Evolutionary conservation across 2,113 vertebrate genomes (phyloP).

Genomic region (Cyphomyrus plagiostoma): DNA sequence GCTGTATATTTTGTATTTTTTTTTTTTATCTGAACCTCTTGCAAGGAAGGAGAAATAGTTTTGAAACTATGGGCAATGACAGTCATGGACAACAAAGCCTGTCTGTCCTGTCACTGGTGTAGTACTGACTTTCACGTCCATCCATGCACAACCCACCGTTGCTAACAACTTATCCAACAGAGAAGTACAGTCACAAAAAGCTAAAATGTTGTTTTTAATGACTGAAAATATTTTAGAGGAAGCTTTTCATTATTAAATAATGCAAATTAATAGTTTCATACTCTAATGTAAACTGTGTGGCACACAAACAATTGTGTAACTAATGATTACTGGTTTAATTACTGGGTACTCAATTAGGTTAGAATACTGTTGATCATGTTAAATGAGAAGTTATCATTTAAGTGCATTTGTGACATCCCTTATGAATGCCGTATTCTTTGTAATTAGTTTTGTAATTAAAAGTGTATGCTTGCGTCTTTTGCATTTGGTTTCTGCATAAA

Average conservation of each 20-base stretch:
- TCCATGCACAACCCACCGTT: not conserved
- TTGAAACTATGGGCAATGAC: not conserved
- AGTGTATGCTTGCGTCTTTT: not conserved
- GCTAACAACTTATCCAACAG: not conserved
- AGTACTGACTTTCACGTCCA: not conserved
- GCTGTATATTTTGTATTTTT: not conserved
- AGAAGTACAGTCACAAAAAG: not conserved
- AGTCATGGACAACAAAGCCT: not conserved
- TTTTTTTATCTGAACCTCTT: not conserved
- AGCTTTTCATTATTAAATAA: not conserved
- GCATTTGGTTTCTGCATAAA: not conserved
- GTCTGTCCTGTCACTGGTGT: not conserved
- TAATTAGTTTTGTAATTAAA: not conserved
- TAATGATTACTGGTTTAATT: not conserved
- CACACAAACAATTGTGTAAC: not conserved
- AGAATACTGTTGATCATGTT: not conserved
- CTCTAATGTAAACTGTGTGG: not conserved
- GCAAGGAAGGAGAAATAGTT: not conserved
- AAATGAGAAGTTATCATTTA: not conserved
- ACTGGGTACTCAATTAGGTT: not conserved
- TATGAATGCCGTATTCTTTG: not conserved
- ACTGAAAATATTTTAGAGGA: not conserved
- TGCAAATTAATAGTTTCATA: not conserved
- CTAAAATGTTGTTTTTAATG: not conserved
- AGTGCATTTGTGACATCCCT: not conserved